Conservation (phyloP, 2,888 invertebrate species). For the Metellina segmentata region DNA sequence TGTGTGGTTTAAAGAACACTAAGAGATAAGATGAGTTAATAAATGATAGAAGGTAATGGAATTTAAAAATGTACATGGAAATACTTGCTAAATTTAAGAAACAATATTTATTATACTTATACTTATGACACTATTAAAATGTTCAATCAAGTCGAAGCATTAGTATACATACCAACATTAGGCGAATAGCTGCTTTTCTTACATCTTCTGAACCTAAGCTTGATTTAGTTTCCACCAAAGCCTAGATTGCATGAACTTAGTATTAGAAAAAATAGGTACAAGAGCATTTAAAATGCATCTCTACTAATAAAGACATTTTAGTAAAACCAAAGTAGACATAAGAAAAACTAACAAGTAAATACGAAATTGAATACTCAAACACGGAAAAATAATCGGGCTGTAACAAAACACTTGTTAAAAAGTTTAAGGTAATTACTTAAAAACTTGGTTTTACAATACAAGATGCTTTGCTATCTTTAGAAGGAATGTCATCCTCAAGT, state of each 20-base stretch:
- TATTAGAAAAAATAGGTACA: too few species aligned
- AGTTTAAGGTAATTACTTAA: neutral
- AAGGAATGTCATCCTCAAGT: neutral
- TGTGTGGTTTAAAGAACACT: constrained; percentile 82
- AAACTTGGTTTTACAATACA: neutral
- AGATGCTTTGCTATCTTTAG: too few species aligned
- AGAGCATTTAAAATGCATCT: too few species aligned
- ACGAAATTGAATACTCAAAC: neutral
- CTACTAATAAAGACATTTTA: too few species aligned
- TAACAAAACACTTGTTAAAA: neutral
- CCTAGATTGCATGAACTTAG: constrained; percentile 80
- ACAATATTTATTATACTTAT: neutral
- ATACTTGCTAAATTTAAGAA: neutral
- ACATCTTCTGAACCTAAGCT: constrained; percentile 92
- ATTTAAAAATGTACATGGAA: neutral
- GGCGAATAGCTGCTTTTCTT: constrained; percentile 87
- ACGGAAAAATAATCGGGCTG: neutral
- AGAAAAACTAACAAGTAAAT: neutral
- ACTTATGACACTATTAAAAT: neutral
- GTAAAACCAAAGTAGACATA: too few species aligned
- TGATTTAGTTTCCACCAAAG: constrained; percentile 92
- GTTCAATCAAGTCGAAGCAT: constrained; percentile 75
- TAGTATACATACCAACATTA: constrained; percentile 86
- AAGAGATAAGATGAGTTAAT: constrained; percentile 77
- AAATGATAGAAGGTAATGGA: neutral